Base-by-base conservation (phyloP, 2,113 vertebrate species). In the Lophius piscatorius region DNA sequence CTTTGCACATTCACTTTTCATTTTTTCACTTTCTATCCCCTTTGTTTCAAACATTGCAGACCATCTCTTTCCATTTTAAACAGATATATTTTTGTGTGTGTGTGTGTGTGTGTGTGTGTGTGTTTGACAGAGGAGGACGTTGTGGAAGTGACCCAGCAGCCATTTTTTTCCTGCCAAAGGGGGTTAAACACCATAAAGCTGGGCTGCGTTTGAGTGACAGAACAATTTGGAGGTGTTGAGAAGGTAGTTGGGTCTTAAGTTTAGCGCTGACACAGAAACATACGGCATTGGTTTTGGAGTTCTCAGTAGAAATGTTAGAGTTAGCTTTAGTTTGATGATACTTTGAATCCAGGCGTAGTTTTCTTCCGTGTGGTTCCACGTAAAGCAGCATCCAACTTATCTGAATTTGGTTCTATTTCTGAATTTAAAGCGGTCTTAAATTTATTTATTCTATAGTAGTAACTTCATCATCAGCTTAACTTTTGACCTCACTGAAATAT, bases 191-290 rank as follows among this genome's bases (percentile, higher is more conserved):
- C 72, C 5, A 14, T 26, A 52, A 42, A 69, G 69, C 62, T 58
- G 49, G 70, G 79, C 73, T 52, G 73, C 60, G 57, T 11, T 57
- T 86, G 83, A 85, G 42, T 81, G 87, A 84, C 78, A 80, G 79
- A 57, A 74, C 73, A 70, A 84, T 89, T 86, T 72, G 52, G 54
- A 73, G 42, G 68, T 65, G 75, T 59, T 64, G 74, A 68, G 55
- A 64, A 39, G 6, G 23, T 34, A 28, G 22, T 13, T 28, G 18
- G 38, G 13, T 4, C 24, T 6, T n/a, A 5, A 31, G 52, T 63
- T 57, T 40, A 14, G 20, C 48, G 48, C 38, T 65, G 66, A 56
- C 29, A 28, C 24, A 17, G 9, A 45, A 24, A n/a, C 29, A 41
- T 0, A 3, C 29, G 16, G 14, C 3, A 21, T 4, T 2, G 9